Conservation (phyloP, 2,888 invertebrate genomes). For the Acrocera orbiculus region DNA sequence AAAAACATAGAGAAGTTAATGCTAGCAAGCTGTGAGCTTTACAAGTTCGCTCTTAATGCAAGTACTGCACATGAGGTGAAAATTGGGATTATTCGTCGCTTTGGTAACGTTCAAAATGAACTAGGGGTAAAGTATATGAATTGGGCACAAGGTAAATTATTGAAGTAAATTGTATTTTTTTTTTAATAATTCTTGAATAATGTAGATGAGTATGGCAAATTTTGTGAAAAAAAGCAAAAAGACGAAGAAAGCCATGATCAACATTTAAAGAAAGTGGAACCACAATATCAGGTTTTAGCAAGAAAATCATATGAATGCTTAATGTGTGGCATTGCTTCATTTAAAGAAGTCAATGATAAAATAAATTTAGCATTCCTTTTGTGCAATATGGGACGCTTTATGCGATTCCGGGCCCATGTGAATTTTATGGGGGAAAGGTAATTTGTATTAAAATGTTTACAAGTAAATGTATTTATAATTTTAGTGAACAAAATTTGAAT, state of each 20-base stretch:
- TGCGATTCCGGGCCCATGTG: slow-evolving; percentile 61
- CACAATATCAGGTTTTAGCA: slow-evolving; percentile 29
- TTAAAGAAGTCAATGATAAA: slow-evolving; percentile 51
- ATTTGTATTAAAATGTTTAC: slow-evolving; percentile 9
- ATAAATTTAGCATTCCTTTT: slow-evolving; percentile 63
- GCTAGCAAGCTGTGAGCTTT: slow-evolving; percentile 43
- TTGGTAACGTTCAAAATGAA: slow-evolving; percentile 74
- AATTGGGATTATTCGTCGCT: slow-evolving; percentile 39
- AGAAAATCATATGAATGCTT: slow-evolving; percentile 47
- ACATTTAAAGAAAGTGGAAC: slow-evolving; percentile 12
- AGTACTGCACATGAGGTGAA: slow-evolving; percentile 32
- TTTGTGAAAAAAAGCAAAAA: background rate
- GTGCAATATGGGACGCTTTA: slow-evolving; percentile 66
- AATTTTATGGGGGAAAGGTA: slow-evolving; percentile 26
- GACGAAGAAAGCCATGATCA: slow-evolving; percentile 1
- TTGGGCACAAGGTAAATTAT: slow-evolving; percentile 43
- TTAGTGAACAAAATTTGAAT: slow-evolving; percentile 21
- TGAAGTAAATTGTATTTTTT: background rate
- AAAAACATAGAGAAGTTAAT: slow-evolving; percentile 45
- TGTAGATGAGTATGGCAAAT: slow-evolving; percentile 19
- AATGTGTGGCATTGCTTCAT: slow-evolving; percentile 50
- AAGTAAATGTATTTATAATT: background rate
- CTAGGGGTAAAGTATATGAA: slow-evolving; percentile 69
- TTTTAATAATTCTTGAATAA: background rate
- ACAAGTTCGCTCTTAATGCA: slow-evolving; percentile 44